Conservation (phyloP, 2,888 invertebrate species). For the Neoascia interrupta region DNA sequence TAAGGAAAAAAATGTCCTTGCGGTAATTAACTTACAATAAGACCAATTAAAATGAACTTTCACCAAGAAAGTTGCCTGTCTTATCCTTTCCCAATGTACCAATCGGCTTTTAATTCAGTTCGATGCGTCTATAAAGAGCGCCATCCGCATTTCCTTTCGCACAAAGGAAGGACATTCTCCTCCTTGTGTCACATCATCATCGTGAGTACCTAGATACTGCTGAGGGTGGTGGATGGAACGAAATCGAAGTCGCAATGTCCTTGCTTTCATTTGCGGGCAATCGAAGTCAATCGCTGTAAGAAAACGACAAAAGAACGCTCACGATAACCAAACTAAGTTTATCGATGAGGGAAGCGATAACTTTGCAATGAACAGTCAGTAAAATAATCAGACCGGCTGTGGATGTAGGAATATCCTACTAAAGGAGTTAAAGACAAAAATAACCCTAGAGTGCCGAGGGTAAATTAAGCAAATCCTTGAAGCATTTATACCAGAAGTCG, state of each 20-base stretch:
- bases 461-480: constrained; percentile 63
- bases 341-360: constrained; percentile 64
- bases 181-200: constrained; percentile 44
- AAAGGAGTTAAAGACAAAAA: constrained; percentile 6
- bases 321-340: constrained; percentile 39
- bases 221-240: background rate
- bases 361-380: constrained; percentile 22
- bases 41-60: constrained; percentile 70
- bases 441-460: constrained; percentile 45
- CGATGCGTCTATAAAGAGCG: background rate
- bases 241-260: no score
- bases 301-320: constrained; percentile 35
- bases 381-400: constrained; percentile 22
- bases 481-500: constrained; percentile 58
- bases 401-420: constrained; percentile 39
- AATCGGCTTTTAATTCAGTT: constrained; percentile 39
- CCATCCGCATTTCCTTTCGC: constrained; percentile 6
- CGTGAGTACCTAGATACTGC: constrained; percentile 2
- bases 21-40: constrained; percentile 71
- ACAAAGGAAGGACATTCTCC: constrained; percentile 22
- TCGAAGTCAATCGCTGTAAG: constrained; percentile 42
- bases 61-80: constrained; percentile 46
- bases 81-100: constrained; percentile 34
- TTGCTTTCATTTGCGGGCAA: constrained; percentile 35
- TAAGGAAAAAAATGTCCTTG: constrained; percentile 65